Evolutionary conservation across 2,113 vertebrate genomes (phyloP), one percentile per base, ranked within the genome.

Genomic region (Myiagra hebetior): DNA sequence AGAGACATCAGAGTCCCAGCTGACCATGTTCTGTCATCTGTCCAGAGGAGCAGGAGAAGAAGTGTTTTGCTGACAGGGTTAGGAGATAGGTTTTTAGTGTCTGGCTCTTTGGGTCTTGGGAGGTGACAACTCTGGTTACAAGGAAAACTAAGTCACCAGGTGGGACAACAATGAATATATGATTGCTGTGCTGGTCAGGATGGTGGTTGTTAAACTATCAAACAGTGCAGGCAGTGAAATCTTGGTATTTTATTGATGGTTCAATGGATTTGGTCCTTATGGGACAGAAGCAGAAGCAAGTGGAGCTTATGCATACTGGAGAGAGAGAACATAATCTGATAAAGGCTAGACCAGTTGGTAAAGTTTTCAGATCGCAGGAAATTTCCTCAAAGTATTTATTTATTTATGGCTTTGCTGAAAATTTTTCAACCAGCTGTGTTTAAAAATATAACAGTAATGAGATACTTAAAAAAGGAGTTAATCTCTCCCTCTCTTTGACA

Each of bases 341-440:
- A 94, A 89, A 78, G 57, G 49, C 73, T 75, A 44, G 73, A 72
- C 41, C 44, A 87, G 87, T 91, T 68, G 27, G 93, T 91, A 59
- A 75, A 75, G 73, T 85, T 91, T 91, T 87, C 73, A 78, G 59
- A 87, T 97, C 0, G 0, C 80, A 89, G 88, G 75, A 90, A 81
- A 87, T 75, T 97, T 91, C 69, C 87, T 93, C 91, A 4, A 82
- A 91, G 73, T 93, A 81, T 95, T 95, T 95, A 92, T 95, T 92
- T 96, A 91, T 80, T 92, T 92, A 84, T 89, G 60, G 68, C 76
- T 89, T 91, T 84, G 52, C 83, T 2, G 22, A 81, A 86, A 94
- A 77, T 18, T 23, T 67, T 95, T 86, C 4, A 4, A 56, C 86
- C 93, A 95, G 91, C 93, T 96, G 91, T 87, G 94, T 96, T 95